Evolutionary conservation across 2,888 invertebrate genomes (phyloP), one percentile per base, ranked within the genome.

Genomic region (Chelonus formosanus): DNA sequence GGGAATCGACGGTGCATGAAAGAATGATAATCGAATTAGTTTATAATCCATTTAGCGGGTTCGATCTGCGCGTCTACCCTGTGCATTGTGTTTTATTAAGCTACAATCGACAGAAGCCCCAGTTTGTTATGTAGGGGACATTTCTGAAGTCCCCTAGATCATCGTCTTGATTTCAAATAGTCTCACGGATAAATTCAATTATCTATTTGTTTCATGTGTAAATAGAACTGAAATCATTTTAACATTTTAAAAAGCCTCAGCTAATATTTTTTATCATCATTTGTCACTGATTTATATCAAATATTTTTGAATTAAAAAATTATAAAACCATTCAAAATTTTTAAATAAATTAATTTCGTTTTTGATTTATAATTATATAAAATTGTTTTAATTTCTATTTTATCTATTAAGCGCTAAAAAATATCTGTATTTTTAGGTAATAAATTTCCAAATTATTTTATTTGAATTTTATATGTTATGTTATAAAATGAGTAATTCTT

Each of bases 1-100:
- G 74, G 71, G 73, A 74, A 73, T 76, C 74, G 76, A 73, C 74
- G 75, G 74, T 73, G 72, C 73, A 72, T 74, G 72, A 77, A 73
- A 74, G 76, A 74, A 73, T 73, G 73, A 72, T 78, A 80, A 79
- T 79, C 76, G 73, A 78, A 77, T 80, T 78, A 79, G 72, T 74
- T 75, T 75, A 76, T 78, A 80, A 80, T 80, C 78, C 76, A 73
- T 76, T 80, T 79, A 80, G 77, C 71, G 73, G 73, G 70, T 76
- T 74, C 73, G 75, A 75, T 74, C 74, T 74, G 70, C 63, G 69
- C 68, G 68, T 61, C 65, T 34, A 44, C 40, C 48, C 48, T 61
- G 43, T 34, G 34, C 20, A 69, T 69, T 65, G 74, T 78, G 74
- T 76, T 77, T 79, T 75, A 78, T 77, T 74, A 79, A 77, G 77